phyloP scores from a whole-genome alignment of 2,113 vertebrate species.

The Eidolon helvum region DNA sequence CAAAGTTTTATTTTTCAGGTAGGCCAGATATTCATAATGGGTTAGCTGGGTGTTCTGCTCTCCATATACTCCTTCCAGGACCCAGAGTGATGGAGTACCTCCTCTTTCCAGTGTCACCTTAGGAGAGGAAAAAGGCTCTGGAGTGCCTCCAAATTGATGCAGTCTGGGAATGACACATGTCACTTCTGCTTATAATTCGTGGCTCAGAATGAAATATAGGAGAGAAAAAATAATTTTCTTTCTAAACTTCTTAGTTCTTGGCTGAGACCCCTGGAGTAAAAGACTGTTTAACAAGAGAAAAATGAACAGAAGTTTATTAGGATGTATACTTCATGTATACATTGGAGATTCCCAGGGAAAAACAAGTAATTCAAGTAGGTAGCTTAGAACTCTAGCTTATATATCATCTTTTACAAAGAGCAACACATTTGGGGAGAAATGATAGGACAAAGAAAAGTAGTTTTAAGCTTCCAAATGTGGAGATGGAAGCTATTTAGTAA shows the following conservation, averaged over 20 bases:
- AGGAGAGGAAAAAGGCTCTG: not conserved
- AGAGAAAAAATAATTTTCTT: not conserved
- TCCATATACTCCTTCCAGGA: not conserved
- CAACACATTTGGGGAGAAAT: not conserved
- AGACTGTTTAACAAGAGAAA: not conserved
- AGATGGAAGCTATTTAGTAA: not conserved
- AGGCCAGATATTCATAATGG: not conserved
- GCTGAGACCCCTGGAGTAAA: not conserved
- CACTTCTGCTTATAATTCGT: not conserved
- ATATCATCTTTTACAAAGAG: not conserved
- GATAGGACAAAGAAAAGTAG: not conserved
- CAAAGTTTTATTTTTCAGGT: not conserved
- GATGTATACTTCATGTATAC: not conserved
- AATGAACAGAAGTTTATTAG: not conserved
- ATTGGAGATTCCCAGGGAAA: not conserved
- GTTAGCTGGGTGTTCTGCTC: fast-evolving
- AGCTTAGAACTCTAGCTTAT: not conserved
- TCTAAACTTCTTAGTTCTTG: not conserved
- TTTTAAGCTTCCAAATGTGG: not conserved
- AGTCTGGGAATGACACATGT: too few species aligned
- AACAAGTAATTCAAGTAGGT: not conserved
- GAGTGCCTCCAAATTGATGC: not conserved
- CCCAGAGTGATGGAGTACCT: not conserved
- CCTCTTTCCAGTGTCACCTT: not conserved
- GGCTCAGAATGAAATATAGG: not conserved